Evolutionary conservation across 2,113 vertebrate genomes (phyloP), one percentile per base, ranked within the genome.

Genomic region (Ictidomys tridecemlineatus): DNA sequence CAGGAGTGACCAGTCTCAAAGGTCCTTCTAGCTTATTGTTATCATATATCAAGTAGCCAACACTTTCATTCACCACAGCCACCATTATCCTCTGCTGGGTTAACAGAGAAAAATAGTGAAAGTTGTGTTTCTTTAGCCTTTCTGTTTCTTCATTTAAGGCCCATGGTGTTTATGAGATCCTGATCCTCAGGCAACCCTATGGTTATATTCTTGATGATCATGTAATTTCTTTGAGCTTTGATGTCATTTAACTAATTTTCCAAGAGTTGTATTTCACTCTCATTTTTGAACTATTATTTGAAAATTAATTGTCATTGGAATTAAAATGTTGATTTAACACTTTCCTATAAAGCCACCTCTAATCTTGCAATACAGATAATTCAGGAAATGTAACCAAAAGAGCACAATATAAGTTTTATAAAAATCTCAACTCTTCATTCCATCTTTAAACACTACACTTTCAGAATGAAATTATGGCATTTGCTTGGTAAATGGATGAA

Each of bases 241-340:
- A 10, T 85, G 42, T 3, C 45, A 56, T 48, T 93, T 65, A 28
- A 74, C 8, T 74, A 45, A 63, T 73, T 93, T 92, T 89, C 84
- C 65, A 39, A 85, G 86, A 22, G 30, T 76, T 87, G 48, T 18
- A 4, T 79, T 86, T 86, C 18, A 65, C 14, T 37, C 28, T 85
- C 48, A 42, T 7, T 53, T 93, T 92, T 96, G 42, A 84, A 2
- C 3, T 83, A n/a, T 70, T 73, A 89, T 82, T 87, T 48, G 51
- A 93, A 93, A 91, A 91, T 37, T 79, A 6, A 4, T 53, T 9
- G 20, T 58, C 93, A 61, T 78, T 92, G 92, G 67, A 90, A n/a
- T 90, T 86, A 83, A 65, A 74, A 42, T 32, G 18, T 39, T 86
- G 73, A 80, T 85, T 92, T 84, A 42, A 67, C 24, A 86, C 42